Conservation (phyloP, 2,113 vertebrate genomes). For the Antechinus flavipes region DNA sequence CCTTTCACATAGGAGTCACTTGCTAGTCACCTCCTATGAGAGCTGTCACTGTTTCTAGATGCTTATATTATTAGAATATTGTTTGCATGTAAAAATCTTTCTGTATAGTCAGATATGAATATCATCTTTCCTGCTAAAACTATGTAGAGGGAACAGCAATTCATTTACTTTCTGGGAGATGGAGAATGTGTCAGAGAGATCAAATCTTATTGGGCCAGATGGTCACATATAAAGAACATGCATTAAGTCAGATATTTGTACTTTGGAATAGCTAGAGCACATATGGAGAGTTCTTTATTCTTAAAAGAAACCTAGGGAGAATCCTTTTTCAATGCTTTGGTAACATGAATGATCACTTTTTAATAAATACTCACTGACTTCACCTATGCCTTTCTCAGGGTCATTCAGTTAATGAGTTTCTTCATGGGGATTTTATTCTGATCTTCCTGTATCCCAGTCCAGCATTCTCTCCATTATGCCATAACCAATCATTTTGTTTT, state of each 20-base stretch:
- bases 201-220: neutral
- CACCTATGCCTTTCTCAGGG: neutral
- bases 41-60: neutral
- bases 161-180: neutral
- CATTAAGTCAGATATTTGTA: neutral
- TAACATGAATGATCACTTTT: neutral
- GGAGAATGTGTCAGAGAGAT: neutral
- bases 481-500: neutral
- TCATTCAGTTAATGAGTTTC: neutral
- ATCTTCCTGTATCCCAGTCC: neutral
- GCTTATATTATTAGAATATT: neutral
- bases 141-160: neutral
- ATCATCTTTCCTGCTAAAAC: neutral
- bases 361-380: neutral
- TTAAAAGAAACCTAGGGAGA: neutral
- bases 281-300: neutral
- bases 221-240: neutral
- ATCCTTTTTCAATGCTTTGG: neutral
- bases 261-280: neutral
- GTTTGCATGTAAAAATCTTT: neutral
- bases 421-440: neutral
- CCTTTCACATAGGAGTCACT: neutral
- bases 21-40: neutral
- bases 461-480: neutral
- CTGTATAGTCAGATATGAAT: neutral